These are phyloP conservation scores for Semnornis frantzii DNA, from an alignment of 2,113 vertebrate species.

Conservation along the genomic window DNA sequence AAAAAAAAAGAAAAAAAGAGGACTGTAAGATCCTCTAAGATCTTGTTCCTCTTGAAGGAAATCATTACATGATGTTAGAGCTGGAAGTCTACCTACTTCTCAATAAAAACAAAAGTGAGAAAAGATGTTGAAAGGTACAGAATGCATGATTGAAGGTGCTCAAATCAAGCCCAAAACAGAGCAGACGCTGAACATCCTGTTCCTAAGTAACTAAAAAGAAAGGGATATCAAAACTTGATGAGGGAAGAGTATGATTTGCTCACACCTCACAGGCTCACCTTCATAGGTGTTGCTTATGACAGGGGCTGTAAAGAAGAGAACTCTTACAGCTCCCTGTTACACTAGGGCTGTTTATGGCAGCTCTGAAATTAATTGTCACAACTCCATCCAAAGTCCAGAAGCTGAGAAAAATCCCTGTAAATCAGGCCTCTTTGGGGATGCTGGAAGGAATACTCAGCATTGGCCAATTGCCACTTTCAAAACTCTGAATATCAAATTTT, in stretches of 20 bases:
- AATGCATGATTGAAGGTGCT: not conserved
- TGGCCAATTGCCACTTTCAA: not conserved
- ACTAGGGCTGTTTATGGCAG: not conserved
- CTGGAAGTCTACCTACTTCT: not conserved
- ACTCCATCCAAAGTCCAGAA: not conserved
- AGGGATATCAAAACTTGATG: not conserved
- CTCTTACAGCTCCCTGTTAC: not conserved
- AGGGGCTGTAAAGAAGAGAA: not conserved
- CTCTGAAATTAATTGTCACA: not conserved
- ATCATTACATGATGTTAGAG: rapidly evolving
- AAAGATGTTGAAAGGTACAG: not conserved
- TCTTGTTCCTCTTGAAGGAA: not conserved
- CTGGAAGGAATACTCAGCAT: not conserved
- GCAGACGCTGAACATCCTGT: not conserved
- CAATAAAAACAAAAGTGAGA: not conserved
- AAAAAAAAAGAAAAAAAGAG: not conserved
- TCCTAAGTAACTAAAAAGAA: not conserved
- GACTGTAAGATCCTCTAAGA: not conserved
- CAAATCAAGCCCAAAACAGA: not conserved
- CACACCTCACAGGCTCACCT: not conserved
- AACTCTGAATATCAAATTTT: not conserved
- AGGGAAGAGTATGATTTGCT: not conserved
- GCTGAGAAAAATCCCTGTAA: not conserved
- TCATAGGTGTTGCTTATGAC: not conserved
- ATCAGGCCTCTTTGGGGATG: not conserved